Evolutionary conservation across 1,140 invertebrate species (phyloP).

Genomic region (Brachionus plicatilis): DNA sequence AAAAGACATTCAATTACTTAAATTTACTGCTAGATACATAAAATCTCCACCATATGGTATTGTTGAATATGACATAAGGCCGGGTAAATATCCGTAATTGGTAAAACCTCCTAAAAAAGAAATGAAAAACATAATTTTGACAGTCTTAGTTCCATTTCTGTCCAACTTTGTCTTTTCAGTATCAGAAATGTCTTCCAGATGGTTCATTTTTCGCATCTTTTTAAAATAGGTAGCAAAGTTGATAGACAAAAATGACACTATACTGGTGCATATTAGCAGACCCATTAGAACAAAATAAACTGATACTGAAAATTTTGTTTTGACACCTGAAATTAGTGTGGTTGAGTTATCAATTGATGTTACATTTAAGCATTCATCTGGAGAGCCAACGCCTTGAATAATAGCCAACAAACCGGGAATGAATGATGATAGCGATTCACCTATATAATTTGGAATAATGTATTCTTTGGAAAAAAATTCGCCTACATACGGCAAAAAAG

Average conservation of each 20-base stretch:
- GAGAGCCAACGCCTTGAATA: constrained; percentile 64
- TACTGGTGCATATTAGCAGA: not conserved
- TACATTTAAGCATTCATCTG: not conserved
- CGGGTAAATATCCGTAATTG: constrained; percentile 18
- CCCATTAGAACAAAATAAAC: constrained; percentile 16
- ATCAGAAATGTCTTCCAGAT: not conserved
- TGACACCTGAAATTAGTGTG: not conserved
- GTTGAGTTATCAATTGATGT: not conserved
- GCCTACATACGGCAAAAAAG: constrained; percentile 82
- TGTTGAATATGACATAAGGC: constrained; percentile 13
- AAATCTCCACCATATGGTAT: constrained; percentile 8
- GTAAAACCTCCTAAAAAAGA: constrained; percentile 11
- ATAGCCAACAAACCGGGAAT: constrained; percentile 76
- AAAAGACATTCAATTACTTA: constrained; percentile 8
- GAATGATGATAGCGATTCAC: constrained; percentile 78
- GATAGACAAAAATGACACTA: not conserved
- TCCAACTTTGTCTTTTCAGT: not conserved
- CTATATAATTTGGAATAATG: constrained; percentile 64
- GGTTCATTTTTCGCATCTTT: not conserved
- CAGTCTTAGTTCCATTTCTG: not conserved
- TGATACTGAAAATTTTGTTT: not conserved
- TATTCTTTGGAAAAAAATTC: constrained; percentile 66
- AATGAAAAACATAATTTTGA: not conserved
- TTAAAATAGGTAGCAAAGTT: not conserved
- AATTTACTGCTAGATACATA: constrained; percentile 4